phyloP scores from a whole-genome alignment of 2,113 vertebrate genomes.

The Numida meleagris region DNA sequence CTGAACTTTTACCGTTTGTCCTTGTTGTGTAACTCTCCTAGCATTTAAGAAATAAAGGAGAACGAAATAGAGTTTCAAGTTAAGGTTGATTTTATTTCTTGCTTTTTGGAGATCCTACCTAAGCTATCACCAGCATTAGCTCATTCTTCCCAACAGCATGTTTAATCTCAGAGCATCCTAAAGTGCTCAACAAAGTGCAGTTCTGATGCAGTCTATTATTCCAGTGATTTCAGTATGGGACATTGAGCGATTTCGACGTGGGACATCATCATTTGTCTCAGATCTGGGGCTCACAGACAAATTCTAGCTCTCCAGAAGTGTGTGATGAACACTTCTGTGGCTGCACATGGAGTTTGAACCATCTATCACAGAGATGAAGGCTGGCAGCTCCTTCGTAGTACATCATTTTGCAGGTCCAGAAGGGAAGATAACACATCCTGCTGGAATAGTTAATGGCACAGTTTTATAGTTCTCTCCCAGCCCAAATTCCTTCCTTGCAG shows the following conservation, averaged over 20 bases:
- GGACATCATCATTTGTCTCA: not conserved
- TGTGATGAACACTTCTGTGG: not conserved
- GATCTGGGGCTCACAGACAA: not conserved
- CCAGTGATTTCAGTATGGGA: not conserved
- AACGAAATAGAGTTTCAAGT: conserved; percentile 20
- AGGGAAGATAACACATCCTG: conserved; percentile 36
- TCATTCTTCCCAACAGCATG: conserved; percentile 2
- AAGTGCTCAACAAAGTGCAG: not conserved
- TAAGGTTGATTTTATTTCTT: conserved; percentile 19
- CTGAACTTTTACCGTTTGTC: not conserved
- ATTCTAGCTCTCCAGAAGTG: not conserved
- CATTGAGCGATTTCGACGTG: not conserved
- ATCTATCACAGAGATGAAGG: not conserved
- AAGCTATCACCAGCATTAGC: conserved; percentile 7
- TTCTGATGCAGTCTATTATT: not conserved
- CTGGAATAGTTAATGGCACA: not conserved
- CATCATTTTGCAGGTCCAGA: not conserved
- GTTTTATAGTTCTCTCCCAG: not conserved
- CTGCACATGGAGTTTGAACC: not conserved
- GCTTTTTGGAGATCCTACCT: conserved; percentile 1
- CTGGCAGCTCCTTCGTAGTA: not conserved
- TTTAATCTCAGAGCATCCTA: not conserved
- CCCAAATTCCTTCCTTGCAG: conserved; percentile 33
- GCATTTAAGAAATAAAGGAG: conserved; percentile 47
- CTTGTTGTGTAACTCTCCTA: conserved; percentile 13